These are phyloP conservation scores for Hippocampus mohnikei DNA, from an alignment of 2,113 vertebrate species.

Conservation along the genomic window DNA sequence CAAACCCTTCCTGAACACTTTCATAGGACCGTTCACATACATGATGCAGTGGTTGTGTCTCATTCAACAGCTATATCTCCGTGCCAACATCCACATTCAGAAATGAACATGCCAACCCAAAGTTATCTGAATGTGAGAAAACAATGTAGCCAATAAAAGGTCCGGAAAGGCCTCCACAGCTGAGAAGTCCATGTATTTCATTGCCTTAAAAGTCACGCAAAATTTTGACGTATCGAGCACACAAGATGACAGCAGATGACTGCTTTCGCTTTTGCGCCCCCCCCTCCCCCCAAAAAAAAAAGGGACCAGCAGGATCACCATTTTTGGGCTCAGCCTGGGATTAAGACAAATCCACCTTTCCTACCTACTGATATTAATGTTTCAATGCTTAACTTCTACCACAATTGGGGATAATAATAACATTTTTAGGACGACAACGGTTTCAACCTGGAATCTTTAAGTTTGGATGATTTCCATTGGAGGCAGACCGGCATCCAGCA, in stretches of 20 bases:
- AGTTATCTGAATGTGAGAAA: constrained; percentile 41
- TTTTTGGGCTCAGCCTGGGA: not conserved
- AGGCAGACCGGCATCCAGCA: not conserved
- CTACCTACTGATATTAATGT: not conserved
- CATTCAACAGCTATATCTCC: constrained; percentile 50
- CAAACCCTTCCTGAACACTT: constrained; percentile 64
- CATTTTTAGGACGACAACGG: not conserved
- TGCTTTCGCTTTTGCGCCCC: too few species aligned
- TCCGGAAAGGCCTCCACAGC: constrained; percentile 41
- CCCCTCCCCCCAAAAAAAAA: not conserved
- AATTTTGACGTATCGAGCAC: not conserved
- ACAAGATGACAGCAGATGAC: not conserved
- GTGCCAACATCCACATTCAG: constrained; percentile 64
- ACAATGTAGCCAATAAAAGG: constrained; percentile 46
- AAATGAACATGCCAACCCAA: constrained; percentile 56
- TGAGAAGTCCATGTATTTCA: constrained; percentile 45
- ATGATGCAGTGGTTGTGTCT: constrained; percentile 61
- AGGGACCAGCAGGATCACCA: not conserved
- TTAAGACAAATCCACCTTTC: not conserved
- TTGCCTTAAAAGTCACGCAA: constrained; percentile 8
- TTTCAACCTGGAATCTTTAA: not conserved
- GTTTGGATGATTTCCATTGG: not conserved
- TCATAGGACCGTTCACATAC: constrained; percentile 66
- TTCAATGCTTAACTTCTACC: not conserved
- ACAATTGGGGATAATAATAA: not conserved